Conservation (phyloP, 2,797 vertebrate species). For the Neosalanx taihuensis region DNA sequence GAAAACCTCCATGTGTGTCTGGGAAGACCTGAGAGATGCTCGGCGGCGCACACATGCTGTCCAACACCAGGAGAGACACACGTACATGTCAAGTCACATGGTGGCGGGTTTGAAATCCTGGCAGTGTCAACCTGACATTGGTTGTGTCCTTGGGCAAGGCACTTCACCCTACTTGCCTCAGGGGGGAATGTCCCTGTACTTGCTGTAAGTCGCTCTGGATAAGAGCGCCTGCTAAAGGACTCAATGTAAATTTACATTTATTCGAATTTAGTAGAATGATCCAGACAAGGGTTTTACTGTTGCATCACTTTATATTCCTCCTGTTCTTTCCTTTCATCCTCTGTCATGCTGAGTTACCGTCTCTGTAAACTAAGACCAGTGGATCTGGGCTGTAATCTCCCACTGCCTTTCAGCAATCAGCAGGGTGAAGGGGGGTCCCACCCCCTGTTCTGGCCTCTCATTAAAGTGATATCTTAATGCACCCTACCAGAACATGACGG, state of each 20-base stretch:
- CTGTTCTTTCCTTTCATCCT: too few relatives aligned
- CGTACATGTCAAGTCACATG: background rate
- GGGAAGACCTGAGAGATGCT: conserved; percentile 14
- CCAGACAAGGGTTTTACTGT: background rate
- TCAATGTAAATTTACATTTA: too few relatives aligned
- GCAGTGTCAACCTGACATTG: too few relatives aligned
- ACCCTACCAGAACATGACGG: conserved; percentile 25
- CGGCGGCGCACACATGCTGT: conserved; percentile 30
- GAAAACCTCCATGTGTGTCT: conserved; percentile 30
- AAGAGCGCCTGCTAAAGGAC: too few relatives aligned
- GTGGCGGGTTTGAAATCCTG: background rate
- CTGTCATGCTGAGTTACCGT: background rate
- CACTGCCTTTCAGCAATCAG: conserved; percentile 28
- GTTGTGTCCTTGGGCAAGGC: too few relatives aligned
- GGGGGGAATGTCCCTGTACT: too few relatives aligned
- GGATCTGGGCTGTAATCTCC: conserved; percentile 22
- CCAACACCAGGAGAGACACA: conserved; percentile 29
- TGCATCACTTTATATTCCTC: too few relatives aligned
- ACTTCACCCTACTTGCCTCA: too few relatives aligned
- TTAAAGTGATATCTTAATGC: conserved; percentile 45
- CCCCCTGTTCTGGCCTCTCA: conserved; percentile 34
- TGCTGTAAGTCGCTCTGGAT: too few relatives aligned
- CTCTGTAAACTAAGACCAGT: background rate
- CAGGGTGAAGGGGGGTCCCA: conserved; percentile 18
- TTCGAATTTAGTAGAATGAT: too few relatives aligned